phyloP scores from a whole-genome alignment of 2,797 vertebrate genomes.

The Mus caroli region DNA sequence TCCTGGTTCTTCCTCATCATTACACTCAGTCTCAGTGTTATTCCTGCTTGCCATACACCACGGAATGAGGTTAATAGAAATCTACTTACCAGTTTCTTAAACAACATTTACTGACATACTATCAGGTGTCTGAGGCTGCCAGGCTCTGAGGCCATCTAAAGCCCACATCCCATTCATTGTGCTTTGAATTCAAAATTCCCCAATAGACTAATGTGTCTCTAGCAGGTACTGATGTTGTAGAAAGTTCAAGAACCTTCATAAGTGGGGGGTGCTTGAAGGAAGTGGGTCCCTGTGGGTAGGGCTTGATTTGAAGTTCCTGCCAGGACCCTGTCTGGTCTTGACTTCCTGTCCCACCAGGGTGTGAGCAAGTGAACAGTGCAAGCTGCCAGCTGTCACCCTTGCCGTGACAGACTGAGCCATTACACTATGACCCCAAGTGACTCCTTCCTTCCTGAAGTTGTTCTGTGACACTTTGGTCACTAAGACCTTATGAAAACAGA shows the following conservation, averaged over 20 bases:
- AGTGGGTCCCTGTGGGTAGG: not conserved
- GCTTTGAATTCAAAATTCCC: not conserved
- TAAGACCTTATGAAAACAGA: not conserved
- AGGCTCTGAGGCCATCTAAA: not conserved
- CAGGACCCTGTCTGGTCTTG: not conserved
- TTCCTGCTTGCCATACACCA: not conserved
- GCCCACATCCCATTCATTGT: not conserved
- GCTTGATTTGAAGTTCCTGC: not conserved
- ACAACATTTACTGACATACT: not conserved
- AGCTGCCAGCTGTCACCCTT: not conserved
- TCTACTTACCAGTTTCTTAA: too few relatives aligned
- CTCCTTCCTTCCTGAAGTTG: not conserved
- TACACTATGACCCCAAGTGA: not conserved
- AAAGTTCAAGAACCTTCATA: not conserved
- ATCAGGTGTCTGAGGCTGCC: not conserved
- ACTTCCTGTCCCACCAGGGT: not conserved
- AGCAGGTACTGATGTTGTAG: not conserved
- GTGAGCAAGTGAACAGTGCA: not conserved
- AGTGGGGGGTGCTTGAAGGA: not conserved
- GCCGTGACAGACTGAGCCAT: not conserved
- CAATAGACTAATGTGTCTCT: not conserved
- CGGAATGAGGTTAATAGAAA: not conserved
- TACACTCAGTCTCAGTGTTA: too few relatives aligned
- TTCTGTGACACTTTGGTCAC: not conserved
- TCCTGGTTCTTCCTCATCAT: not conserved